A percentile compares a stretch with the other conserved stretches of the same genome.
Conservation (phyloP, 2,113 vertebrate species). For the Cyanistes caeruleus region DNA sequence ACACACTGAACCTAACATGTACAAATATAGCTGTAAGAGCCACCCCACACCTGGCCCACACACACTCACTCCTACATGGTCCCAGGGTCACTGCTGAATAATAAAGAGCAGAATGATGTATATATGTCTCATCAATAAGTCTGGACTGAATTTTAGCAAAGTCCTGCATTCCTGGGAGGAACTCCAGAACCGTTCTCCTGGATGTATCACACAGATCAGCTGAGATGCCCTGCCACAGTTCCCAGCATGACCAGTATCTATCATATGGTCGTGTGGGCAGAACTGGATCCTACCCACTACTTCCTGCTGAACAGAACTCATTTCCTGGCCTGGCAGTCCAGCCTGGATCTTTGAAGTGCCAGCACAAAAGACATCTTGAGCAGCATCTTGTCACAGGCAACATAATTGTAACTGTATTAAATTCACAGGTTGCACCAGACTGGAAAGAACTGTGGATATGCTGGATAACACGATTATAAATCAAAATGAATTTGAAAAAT, state of each 20-base stretch:
- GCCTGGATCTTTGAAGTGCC: conserved; percentile 5
- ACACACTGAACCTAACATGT: not conserved
- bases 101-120: not conserved
- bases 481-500: not conserved
- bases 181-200: not conserved
- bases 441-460: not conserved
- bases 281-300: not conserved
- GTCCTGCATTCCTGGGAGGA: not conserved
- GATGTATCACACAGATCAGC: not conserved
- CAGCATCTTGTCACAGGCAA: not conserved
- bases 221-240: not conserved
- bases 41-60: not conserved
- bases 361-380: not conserved
- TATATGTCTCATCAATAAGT: not conserved
- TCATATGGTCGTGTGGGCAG: not conserved
- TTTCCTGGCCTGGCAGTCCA: not conserved
- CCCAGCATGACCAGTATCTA: not conserved
- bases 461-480: not conserved
- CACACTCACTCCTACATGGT: not conserved
- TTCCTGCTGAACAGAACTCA: conserved; percentile 16
- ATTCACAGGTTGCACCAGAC: not conserved
- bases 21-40: not conserved
- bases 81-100: not conserved
- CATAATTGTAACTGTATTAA: not conserved
- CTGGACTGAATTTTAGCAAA: not conserved